Evolutionary conservation across 2,797 vertebrate genomes (phyloP).

Genomic region (Gymnoscopelus microlampas): DNA sequence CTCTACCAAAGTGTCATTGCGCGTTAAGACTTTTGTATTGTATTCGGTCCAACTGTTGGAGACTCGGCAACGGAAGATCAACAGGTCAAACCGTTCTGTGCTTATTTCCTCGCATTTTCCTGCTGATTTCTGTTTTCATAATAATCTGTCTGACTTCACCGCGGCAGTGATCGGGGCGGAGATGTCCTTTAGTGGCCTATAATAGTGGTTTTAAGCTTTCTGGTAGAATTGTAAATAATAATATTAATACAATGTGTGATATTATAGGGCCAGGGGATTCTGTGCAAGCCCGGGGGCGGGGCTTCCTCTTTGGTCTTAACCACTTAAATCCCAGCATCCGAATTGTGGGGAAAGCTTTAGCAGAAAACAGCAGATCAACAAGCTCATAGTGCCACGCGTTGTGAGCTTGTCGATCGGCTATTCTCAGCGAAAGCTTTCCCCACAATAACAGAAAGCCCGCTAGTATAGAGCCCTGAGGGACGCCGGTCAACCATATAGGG

Average conservation of each 20-base stretch:
- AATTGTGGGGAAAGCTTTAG: not conserved
- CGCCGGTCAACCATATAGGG: too few relatives aligned
- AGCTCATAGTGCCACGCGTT: too few relatives aligned
- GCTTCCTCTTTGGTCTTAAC: conserved; percentile 23
- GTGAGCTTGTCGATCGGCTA: too few relatives aligned
- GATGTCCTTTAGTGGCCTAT: conserved; percentile 24
- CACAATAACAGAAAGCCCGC: too few relatives aligned
- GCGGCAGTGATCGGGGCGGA: not conserved
- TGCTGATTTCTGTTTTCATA: conserved; percentile 40
- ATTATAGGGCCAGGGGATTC: conserved; percentile 3
- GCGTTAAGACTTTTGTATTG: conserved; percentile 56
- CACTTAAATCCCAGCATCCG: not conserved
- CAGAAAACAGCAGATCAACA: too few relatives aligned
- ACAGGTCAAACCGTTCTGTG: conserved; percentile 30
- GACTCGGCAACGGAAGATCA: conserved; percentile 12
- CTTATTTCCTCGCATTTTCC: conserved; percentile 34
- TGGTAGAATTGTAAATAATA: conserved; percentile 16
- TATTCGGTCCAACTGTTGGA: conserved; percentile 52
- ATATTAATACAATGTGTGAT: conserved; percentile 6
- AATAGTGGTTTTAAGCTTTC: conserved; percentile 32
- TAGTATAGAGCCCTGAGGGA: too few relatives aligned
- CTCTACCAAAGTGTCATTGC: too few relatives aligned
- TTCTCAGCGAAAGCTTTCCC: too few relatives aligned
- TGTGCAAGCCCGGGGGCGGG: conserved; percentile 11
- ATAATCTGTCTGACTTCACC: conserved; percentile 39